Base-by-base conservation (phyloP, 2,113 vertebrate genomes). In the Pristiophorus japonicus region DNA sequence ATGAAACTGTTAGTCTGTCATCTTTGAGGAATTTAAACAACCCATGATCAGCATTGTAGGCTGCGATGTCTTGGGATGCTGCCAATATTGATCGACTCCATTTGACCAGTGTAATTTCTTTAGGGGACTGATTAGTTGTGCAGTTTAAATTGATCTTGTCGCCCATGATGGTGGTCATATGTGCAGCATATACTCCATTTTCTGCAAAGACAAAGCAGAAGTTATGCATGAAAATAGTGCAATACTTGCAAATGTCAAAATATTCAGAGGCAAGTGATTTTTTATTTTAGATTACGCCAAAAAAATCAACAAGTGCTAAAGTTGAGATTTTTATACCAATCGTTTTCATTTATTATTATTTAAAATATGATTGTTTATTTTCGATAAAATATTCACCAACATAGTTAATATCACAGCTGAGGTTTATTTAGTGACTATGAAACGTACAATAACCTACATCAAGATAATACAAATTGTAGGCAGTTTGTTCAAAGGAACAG, bases 71-170 rank as follows among this genome's bases (percentile, higher is more conserved):
- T 92, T 55, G 30, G 59, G 34, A 18, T 24, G 4, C 20, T 51
- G 7, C 24, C 27, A 38, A 30, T 30, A 30, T 47, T 47, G 65
- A 94, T 22, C 59, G 59, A 65, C 88, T 92, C 88, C 88, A 92
- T 92, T 38, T 94, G 38, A 67, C 24, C 92, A 47, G 18, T 30
- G 0, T 94, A 47, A 94, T 70, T 94, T 94, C 65, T 94, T 94
- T 62, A 47, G 42, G 47, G 10, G 24, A 4, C 20, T 94, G 65
- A 70, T 51, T 30, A 70, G 27, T 30, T 4, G 42, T 51, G 10
- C 93, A 94, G 14, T 94, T 73, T 47, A 67, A 70, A 94, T 30
- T 94, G 12, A 94, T 30, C 24, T 94, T 94, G 20, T 70, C 22
- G 14, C 63, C 27, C 24, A 70, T 12, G 42, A 70, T 16, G 2